A percentile compares a stretch with the other conserved stretches of the same genome.
phyloP scores from a whole-genome alignment of 1,140 invertebrate genomes.

The Hycleus phaleratus region DNA sequence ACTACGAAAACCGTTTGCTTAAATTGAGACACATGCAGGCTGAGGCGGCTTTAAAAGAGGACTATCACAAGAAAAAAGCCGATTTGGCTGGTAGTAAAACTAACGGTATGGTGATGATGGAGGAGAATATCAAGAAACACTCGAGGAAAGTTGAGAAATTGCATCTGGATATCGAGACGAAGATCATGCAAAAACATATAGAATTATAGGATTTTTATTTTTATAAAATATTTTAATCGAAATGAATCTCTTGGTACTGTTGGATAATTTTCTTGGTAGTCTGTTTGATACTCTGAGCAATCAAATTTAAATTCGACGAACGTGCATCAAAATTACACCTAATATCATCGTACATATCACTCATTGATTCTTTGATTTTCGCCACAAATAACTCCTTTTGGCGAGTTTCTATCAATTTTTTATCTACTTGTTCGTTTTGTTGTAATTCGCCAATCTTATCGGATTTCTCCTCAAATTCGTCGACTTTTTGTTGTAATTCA shows the following conservation, averaged over 20 bases:
- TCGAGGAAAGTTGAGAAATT: slow-evolving; percentile 78
- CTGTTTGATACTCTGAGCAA: slow-evolving; percentile 17
- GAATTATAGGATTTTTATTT: slow-evolving; percentile 51
- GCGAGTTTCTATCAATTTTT: no score
- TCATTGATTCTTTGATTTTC: slow-evolving; percentile 19
- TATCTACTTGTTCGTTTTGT: no score
- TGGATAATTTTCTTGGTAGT: slow-evolving; percentile 19
- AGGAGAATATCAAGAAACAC: slow-evolving; percentile 74
- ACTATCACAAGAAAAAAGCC: slow-evolving; percentile 52
- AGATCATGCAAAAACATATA: slow-evolving; percentile 65
- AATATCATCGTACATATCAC: slow-evolving; percentile 19
- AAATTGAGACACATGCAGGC: slow-evolving; percentile 77
- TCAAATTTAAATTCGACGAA: not conserved
- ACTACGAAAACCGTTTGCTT: slow-evolving; percentile 78
- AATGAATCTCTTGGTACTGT: slow-evolving; percentile 9
- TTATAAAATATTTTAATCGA: slow-evolving; percentile 1
- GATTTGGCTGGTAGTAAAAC: slow-evolving; percentile 55
- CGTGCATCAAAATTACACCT: slow-evolving; percentile 4
- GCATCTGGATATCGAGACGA: slow-evolving; percentile 70
- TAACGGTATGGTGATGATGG: slow-evolving; percentile 52
- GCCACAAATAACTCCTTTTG: not conserved
- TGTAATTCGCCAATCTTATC: no score
- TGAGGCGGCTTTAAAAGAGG: slow-evolving; percentile 59
- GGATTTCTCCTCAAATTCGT: no score
- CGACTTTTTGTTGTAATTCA: no score